Evolutionary conservation across 2,888 invertebrate species (phyloP).

Genomic region (Acleris literana): DNA sequence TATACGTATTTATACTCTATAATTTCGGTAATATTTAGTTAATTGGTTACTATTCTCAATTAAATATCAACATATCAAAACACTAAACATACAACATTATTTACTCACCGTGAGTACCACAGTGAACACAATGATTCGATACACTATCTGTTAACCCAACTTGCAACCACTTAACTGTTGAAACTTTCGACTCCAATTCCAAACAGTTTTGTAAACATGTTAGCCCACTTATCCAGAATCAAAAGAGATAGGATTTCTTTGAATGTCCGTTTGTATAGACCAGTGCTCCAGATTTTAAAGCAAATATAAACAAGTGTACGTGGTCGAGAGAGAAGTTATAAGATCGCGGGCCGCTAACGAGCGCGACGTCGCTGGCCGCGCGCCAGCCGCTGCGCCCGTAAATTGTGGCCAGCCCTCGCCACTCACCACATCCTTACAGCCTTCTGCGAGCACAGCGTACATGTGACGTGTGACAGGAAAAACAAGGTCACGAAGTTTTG

Average conservation of each 20-base stretch:
- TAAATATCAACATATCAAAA: too few relatives aligned
- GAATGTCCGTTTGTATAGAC: constrained; percentile 44
- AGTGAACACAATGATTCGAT: too few relatives aligned
- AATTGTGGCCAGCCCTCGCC: constrained; percentile 58
- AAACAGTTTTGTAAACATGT: constrained; percentile 9
- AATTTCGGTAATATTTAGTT: too few relatives aligned
- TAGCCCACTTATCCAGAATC: constrained; percentile 37
- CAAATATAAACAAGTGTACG: constrained; percentile 68
- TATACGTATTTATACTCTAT: too few relatives aligned
- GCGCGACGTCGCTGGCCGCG: constrained; percentile 59
- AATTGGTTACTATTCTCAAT: too few relatives aligned
- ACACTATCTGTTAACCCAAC: too few relatives aligned
- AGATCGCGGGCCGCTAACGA: constrained; percentile 69
- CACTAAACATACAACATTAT: too few relatives aligned
- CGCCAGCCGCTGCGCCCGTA: constrained; percentile 63
- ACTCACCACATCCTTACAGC: constrained; percentile 39
- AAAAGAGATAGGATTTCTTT: constrained; percentile 36
- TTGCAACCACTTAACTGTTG: too few relatives aligned
- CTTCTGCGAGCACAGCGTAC: constrained; percentile 12
- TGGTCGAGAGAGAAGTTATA: constrained; percentile 68
- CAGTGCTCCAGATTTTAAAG: constrained; percentile 47
- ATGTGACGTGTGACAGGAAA: constrained; percentile 11
- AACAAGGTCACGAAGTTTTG: constrained; percentile 14
- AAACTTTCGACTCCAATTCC: not conserved
- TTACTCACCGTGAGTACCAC: too few relatives aligned